Evolutionary conservation across 1,140 invertebrate genomes (phyloP).

Genomic region (Drosophila ercepeae): DNA sequence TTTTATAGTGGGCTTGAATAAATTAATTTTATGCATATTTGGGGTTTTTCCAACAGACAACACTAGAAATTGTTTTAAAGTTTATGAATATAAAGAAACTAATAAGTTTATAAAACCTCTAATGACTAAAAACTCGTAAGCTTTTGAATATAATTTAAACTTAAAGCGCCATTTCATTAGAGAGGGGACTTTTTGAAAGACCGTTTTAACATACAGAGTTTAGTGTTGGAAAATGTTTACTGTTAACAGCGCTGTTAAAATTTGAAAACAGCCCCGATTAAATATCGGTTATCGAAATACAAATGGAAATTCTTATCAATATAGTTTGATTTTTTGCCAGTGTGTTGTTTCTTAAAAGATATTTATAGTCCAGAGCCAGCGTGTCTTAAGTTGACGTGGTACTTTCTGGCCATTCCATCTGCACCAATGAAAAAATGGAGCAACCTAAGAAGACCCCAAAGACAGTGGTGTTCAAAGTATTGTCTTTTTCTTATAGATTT

Average conservation of each 20-base stretch:
- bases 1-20: slow-evolving; percentile 9
- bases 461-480: slow-evolving; percentile 49
- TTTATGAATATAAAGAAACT: too few relatives aligned
- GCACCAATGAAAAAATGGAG: slow-evolving; percentile 8
- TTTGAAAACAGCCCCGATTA: neutral
- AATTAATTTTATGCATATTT: neutral
- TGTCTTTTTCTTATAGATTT: neutral
- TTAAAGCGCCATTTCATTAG: neutral
- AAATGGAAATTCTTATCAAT: neutral
- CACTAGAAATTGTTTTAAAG: too few relatives aligned
- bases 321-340: neutral
- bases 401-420: neutral
- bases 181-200: neutral
- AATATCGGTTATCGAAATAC: too few relatives aligned
- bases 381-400: slow-evolving; percentile 55
- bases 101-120: too few relatives aligned
- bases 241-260: neutral
- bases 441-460: slow-evolving; percentile 3
- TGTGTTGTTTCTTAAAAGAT: neutral
- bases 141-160: neutral
- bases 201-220: neutral
- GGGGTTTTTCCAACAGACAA: too few relatives aligned
- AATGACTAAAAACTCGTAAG: too few relatives aligned
- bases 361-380: slow-evolving; percentile 22
- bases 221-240: neutral